Percentiles rank a stretch among this genome's conserved stretches.
phyloP scores from a whole-genome alignment of 2,888 invertebrate genomes.

The Quadroppia sp. region DNA sequence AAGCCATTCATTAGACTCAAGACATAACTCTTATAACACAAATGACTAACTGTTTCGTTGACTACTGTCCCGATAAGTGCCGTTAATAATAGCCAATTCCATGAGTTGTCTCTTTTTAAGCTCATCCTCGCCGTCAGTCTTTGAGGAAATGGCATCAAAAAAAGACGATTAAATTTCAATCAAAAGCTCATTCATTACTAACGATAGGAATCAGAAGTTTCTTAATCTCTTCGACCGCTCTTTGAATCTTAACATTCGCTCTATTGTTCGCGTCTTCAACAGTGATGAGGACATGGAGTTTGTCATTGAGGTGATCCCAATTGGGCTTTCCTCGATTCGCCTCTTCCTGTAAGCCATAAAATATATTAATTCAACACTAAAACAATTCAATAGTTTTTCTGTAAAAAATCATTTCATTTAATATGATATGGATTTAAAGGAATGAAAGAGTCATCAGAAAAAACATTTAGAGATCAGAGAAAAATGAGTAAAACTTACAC shows the following conservation, averaged over 20 bases:
- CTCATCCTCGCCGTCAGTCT: conserved; percentile 99
- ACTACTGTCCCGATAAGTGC: conserved; percentile 96
- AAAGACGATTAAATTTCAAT: not conserved
- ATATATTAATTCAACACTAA: not conserved
- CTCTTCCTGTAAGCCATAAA: conserved; percentile 72
- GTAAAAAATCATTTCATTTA: not conserved
- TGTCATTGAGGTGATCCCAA: conserved; percentile 99
- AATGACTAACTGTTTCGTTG: conserved; percentile 48
- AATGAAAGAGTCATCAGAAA: not conserved
- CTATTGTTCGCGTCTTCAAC: conserved; percentile 98
- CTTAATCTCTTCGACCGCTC: conserved; percentile 97
- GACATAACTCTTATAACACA: not conserved
- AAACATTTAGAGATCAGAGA: conserved; percentile 1
- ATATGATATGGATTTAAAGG: not conserved
- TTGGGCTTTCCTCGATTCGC: conserved; percentile 98
- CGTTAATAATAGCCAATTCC: conserved; percentile 99
- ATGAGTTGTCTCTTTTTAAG: conserved; percentile 98
- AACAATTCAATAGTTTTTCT: not conserved
- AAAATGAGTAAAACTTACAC: conserved; percentile 3
- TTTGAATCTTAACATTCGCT: conserved; percentile 85
- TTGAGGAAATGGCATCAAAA: conserved; percentile 52
- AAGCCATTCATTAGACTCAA: not conserved
- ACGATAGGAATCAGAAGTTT: conserved; percentile 91
- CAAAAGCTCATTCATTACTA: conserved; percentile 52
- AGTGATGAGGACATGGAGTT: conserved; percentile 94